phyloP scores from a whole-genome alignment of 2,888 invertebrate species.

The Drosophila falleni region DNA sequence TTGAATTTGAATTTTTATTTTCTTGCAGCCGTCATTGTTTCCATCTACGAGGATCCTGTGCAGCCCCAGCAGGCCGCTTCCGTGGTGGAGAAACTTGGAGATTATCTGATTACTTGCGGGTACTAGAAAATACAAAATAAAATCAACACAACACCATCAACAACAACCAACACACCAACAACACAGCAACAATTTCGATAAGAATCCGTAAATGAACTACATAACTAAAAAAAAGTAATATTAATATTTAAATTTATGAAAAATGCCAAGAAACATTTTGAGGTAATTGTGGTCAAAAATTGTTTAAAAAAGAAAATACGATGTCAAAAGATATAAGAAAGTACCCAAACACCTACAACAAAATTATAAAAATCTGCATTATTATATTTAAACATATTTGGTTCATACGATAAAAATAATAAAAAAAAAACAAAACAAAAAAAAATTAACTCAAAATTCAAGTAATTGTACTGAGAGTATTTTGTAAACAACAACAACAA shows the following conservation, averaged over 20 bases:
- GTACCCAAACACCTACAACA: conserved; percentile 65
- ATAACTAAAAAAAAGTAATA: conserved; percentile 71
- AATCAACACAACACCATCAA: conserved; percentile 62
- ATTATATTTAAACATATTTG: conserved; percentile 81
- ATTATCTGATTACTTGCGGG: conserved; percentile 98
- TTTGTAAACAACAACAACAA: conserved; percentile 60
- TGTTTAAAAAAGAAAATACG: conserved; percentile 21
- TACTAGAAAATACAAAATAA: conserved; percentile 89
- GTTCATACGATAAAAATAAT: conserved; percentile 79
- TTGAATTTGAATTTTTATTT: conserved; percentile 2
- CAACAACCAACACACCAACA: conserved; percentile 51
- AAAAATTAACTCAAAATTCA: conserved; percentile 57
- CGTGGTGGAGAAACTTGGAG: conserved; percentile 98
- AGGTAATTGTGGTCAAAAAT: conserved; percentile 64
- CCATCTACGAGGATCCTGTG: conserved; percentile 97
- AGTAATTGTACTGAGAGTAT: conserved; percentile 58
- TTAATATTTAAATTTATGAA: conserved; percentile 76
- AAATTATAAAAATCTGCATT: conserved; percentile 78
- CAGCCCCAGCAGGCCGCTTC: conserved; percentile 98
- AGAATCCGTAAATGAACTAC: conserved; percentile 69
- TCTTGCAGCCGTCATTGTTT: conserved; percentile 95
- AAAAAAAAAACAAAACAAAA: conserved; percentile 47
- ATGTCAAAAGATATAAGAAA: conserved; percentile 57
- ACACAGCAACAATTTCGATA: conserved; percentile 66
- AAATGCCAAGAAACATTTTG: conserved; percentile 69